Evolutionary conservation across 2,888 invertebrate species (phyloP).

Genomic region (Phrixothrix hirtus): DNA sequence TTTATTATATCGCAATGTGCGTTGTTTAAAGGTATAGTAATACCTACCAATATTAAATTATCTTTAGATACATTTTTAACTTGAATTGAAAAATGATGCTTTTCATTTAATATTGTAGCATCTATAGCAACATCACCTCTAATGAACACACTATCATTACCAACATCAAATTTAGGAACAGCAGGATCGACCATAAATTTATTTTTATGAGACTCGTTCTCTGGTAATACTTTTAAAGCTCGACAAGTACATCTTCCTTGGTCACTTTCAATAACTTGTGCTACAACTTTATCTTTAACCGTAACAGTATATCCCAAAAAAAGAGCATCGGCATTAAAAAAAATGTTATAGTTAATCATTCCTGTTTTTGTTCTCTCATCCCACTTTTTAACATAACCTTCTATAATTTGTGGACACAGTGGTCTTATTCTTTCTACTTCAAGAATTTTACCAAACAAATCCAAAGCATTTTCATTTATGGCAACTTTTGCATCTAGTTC

Average conservation of each 20-base stretch:
- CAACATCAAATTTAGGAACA: slow-evolving; percentile 17
- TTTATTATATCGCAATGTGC: slow-evolving; percentile 41
- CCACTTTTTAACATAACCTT: slow-evolving; percentile 59
- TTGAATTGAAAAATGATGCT: slow-evolving; percentile 55
- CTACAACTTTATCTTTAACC: slow-evolving; percentile 65
- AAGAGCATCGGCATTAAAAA: slow-evolving; percentile 63
- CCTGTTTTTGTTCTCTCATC: slow-evolving; percentile 55
- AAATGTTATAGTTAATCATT: slow-evolving; percentile 62
- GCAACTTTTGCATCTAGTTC: slow-evolving; percentile 66
- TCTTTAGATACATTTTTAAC: slow-evolving; percentile 56
- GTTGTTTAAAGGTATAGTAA: slow-evolving; percentile 60
- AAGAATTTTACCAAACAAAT: slow-evolving; percentile 62
- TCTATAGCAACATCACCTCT: slow-evolving; percentile 56
- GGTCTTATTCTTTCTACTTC: slow-evolving; percentile 65
- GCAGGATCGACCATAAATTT: slow-evolving; percentile 13
- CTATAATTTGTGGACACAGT: slow-evolving; percentile 61
- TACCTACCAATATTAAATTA: slow-evolving; percentile 56
- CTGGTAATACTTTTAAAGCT: slow-evolving; percentile 59
- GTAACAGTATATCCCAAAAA: slow-evolving; percentile 60
- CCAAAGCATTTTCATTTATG: slow-evolving; percentile 61
- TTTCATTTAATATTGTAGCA: slow-evolving; percentile 54
- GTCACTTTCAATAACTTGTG: slow-evolving; percentile 74
- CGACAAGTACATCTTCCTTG: slow-evolving; percentile 65
- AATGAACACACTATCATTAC: slow-evolving; percentile 58
- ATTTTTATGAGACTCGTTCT: slow-evolving; percentile 23